Conservation (phyloP, 2,797 vertebrate genomes). For the Avahi laniger region DNA sequence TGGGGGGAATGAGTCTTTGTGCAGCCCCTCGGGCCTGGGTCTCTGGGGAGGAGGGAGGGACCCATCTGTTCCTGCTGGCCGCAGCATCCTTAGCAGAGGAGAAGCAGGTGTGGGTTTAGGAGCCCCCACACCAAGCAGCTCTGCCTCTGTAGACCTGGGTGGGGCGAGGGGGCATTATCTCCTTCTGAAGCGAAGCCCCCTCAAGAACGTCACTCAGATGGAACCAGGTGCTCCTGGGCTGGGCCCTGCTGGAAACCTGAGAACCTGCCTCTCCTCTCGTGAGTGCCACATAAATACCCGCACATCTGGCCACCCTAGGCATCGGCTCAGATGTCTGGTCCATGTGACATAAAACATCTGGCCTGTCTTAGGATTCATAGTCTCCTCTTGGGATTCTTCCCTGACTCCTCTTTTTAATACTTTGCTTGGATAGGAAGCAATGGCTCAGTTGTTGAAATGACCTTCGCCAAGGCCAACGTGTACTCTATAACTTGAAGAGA, state of each 20-base stretch:
- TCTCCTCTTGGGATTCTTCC: background rate
- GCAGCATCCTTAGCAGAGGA: background rate
- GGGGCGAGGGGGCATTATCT: background rate
- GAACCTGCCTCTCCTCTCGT: background rate
- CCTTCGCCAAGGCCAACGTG: background rate
- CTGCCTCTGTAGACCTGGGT: background rate
- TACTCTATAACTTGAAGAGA: background rate
- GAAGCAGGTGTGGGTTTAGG: background rate
- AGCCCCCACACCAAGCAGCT: background rate
- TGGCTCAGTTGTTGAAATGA: background rate
- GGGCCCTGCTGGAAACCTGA: background rate
- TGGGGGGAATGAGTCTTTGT: background rate
- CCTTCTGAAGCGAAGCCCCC: background rate
- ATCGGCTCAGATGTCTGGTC: background rate
- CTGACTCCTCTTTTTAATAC: background rate
- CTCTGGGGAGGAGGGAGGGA: background rate
- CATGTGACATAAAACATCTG: background rate
- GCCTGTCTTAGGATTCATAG: background rate
- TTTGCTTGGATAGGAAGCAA: background rate
- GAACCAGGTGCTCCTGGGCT: background rate
- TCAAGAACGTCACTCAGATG: background rate
- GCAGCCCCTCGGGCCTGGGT: accelerated
- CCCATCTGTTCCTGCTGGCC: background rate
- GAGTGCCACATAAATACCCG: accelerated
- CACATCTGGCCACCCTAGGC: background rate